Conservation (phyloP, 2,797 vertebrate species). For the Babyrousa celebensis region DNA sequence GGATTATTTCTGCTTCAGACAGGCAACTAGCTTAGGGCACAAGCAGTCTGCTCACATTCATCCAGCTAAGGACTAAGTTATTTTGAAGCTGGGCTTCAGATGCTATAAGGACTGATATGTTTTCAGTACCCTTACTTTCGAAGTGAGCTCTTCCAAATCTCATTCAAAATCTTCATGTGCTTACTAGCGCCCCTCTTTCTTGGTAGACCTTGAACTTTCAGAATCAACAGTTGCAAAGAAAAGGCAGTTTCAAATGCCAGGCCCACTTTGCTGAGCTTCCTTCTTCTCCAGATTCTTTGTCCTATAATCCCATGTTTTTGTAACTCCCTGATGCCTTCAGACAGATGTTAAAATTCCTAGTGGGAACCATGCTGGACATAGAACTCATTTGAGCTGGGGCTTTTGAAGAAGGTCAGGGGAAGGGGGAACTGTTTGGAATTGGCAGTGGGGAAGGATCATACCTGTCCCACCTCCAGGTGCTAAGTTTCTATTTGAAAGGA, state of each 20-base stretch:
- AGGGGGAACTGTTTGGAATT: neutral
- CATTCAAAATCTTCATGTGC: neutral
- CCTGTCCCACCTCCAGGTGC: neutral
- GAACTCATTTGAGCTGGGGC: neutral
- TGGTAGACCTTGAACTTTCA: constrained; percentile 19
- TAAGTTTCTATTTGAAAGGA: neutral
- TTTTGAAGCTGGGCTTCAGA: constrained; percentile 19
- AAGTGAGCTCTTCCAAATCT: constrained; percentile 7
- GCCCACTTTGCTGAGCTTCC: neutral
- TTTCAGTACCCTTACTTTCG: constrained; percentile 28
- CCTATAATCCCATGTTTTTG: neutral
- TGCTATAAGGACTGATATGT: neutral
- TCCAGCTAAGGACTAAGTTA: neutral
- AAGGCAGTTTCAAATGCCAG: neutral
- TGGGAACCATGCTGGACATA: neutral
- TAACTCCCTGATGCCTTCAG: neutral
- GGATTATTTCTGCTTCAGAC: constrained; percentile 66
- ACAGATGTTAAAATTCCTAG: neutral
- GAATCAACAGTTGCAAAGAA: neutral
- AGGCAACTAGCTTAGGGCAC: neutral
- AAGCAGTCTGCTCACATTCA: constrained; percentile 33
- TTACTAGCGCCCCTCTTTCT: neutral
- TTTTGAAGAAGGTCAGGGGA: neutral
- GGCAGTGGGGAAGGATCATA: neutral
- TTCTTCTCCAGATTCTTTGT: constrained; percentile 47